A percentile compares a stretch with the other conserved stretches of the same genome.
These are phyloP conservation scores for Upupa epops DNA, from an alignment of 2,113 vertebrate species.

Conservation along the genomic window DNA sequence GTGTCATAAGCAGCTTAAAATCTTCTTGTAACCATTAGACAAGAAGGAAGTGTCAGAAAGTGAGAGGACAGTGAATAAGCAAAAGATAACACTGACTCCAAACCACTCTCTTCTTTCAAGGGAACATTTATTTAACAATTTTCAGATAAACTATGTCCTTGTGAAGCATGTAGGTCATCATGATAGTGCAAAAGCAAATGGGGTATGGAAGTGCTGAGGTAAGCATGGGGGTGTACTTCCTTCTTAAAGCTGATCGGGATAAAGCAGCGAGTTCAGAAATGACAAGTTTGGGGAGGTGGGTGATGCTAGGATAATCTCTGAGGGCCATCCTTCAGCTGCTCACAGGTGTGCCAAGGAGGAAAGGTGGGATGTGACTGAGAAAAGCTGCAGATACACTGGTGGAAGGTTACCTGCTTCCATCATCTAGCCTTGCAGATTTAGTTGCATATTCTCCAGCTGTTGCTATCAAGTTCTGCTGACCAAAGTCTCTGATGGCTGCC, in stretches of 20 bases:
- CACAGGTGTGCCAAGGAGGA: not conserved
- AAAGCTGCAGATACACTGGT: not conserved
- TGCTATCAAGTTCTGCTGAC: not conserved
- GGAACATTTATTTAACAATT: not conserved
- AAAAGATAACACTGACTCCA: not conserved
- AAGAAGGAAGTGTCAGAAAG: not conserved
- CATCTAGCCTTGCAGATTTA: not conserved
- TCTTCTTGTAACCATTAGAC: not conserved
- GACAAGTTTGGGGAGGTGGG: no score
- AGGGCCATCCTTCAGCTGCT: not conserved
- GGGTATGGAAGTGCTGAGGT: not conserved
- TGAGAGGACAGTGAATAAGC: not conserved
- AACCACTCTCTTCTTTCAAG: not conserved
- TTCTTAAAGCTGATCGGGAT: not conserved
- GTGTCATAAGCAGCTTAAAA: not conserved
- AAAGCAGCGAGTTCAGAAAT: not conserved
- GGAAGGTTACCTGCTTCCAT: not conserved
- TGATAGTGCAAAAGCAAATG: not conserved
- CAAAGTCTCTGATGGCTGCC: not conserved
- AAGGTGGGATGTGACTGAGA: not conserved
- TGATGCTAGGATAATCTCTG: not conserved
- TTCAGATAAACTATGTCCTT: not conserved
- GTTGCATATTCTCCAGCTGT: not conserved
- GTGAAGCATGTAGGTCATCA: not conserved
- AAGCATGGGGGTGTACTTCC: not conserved